Base-by-base conservation (phyloP, 2,113 vertebrate species). In the Accipiter virgatus region DNA sequence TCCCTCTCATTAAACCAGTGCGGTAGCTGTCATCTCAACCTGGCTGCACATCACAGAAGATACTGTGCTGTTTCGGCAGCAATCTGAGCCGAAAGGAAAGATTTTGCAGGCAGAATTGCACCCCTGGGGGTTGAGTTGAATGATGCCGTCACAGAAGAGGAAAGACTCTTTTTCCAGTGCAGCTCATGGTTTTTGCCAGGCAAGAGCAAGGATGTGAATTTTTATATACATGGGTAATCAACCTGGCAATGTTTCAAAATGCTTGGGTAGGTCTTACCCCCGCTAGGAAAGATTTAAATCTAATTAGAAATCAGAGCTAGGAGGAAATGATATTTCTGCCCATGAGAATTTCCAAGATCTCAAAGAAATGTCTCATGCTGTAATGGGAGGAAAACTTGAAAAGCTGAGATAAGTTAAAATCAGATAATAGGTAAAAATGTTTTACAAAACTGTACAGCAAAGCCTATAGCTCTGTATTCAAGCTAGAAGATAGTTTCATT, bases 261-360 rank as follows among this genome's bases (percentile, higher is more conserved):
- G 47, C 84, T 91, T 72, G n/a, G 43, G 31, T 68, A 79, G 77
- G 77, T 94, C 93, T 95, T 86, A 77, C 42, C 77, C 81, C 56
- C 86, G 65, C 73, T 93, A 95, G 68, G 65, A 65, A 81, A 79
- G 40, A 75, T 58, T 82, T 84, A 65, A 86, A 91, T 89, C 65
- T 89, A 79, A 75, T 85, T 94, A 92, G 86, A 89, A 95, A 79
- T 89, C 27, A 78, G 52, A 90, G 68, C 74, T 74, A 47, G 59
- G 67, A 81, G 32, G 74, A 92, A 83, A 58, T 80, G 0, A 6
- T 80, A 40, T 73, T 95, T 96, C 67, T 92, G 85, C 75, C 72
- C 18, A 8, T 77, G 75, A 94, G 55, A 82, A 67, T 95, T 93
- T 90, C 74, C 26, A 80, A 22, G 34, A 81, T 74, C 50, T 93